Conservation (phyloP, 2,797 vertebrate species). For the Oreochromis grahami region DNA sequence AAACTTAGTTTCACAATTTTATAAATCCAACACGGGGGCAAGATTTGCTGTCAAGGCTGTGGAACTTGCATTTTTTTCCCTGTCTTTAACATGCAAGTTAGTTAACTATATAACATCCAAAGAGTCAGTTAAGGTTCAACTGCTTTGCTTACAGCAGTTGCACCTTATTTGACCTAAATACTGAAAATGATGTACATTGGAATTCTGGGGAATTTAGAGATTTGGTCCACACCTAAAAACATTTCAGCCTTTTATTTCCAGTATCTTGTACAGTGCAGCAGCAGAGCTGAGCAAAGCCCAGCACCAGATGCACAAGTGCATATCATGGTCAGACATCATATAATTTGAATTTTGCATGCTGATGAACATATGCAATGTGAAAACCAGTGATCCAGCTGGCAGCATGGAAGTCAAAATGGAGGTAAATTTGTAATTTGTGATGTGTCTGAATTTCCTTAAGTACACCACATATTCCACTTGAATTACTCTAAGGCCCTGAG, state of each 20-base stretch:
- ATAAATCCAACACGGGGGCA: slow-evolving; percentile 24
- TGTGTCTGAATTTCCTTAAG: not conserved
- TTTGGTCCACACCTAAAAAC: not conserved
- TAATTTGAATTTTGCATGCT: not conserved
- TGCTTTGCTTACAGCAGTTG: too few relatives aligned
- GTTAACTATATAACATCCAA: not conserved
- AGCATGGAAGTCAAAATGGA: not conserved
- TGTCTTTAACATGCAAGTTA: slow-evolving; percentile 1
- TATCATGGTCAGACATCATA: not conserved
- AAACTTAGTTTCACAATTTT: not conserved
- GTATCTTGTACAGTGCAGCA: not conserved
- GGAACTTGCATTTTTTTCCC: not conserved
- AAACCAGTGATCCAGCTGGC: not conserved
- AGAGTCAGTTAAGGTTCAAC: not conserved
- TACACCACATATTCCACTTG: not conserved
- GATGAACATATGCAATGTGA: not conserved
- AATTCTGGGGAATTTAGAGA: not conserved
- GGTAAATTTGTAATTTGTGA: not conserved
- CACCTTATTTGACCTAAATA: not conserved
- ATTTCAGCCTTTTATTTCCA: not conserved
- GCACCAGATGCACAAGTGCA: not conserved
- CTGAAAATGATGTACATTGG: not conserved
- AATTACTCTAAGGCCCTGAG: not conserved
- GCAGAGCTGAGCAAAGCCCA: not conserved
- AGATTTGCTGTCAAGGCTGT: slow-evolving; percentile 12